A percentile compares a stretch with the other conserved stretches of the same genome.
These are phyloP conservation scores for Timema cristinae DNA, from an alignment of 2,888 invertebrate genomes.

Conservation along the genomic window DNA sequence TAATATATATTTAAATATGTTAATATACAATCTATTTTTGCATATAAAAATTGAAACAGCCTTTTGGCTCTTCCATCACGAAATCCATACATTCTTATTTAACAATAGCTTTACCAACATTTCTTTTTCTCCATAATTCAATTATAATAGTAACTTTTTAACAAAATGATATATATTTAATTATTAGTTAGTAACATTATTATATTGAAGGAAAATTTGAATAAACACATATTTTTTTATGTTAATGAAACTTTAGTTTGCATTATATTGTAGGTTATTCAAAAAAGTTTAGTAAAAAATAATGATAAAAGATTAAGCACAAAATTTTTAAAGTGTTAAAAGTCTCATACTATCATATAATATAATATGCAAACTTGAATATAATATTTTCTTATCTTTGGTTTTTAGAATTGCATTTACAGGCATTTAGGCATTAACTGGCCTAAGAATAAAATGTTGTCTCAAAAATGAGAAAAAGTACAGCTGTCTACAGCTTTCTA, in stretches of 20 bases:
- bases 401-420: slow-evolving; percentile 12
- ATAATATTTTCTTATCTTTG: slow-evolving; percentile 11
- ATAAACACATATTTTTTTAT: slow-evolving; percentile 3
- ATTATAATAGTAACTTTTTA: slow-evolving; percentile 5
- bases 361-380: slow-evolving; percentile 11
- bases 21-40: slow-evolving; percentile 13
- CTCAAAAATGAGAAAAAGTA: not conserved
- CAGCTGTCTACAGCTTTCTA: too few relatives aligned
- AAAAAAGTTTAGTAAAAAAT: slow-evolving; percentile 17
- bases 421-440: slow-evolving; percentile 7
- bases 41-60: slow-evolving; percentile 9
- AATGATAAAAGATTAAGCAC: slow-evolving; percentile 24
- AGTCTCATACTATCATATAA: slow-evolving; percentile 16
- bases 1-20: slow-evolving; percentile 2
- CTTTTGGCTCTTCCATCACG: not conserved
- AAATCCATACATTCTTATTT: not conserved
- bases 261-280: slow-evolving; percentile 11
- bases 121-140: slow-evolving; percentile 3
- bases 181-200: slow-evolving; percentile 13
- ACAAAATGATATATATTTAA: slow-evolving; percentile 15
- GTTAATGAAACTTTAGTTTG: slow-evolving; percentile 11
- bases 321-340: slow-evolving; percentile 22
- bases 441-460: slow-evolving; percentile 4
- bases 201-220: slow-evolving; percentile 4
- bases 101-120: slow-evolving; percentile 1